A percentile compares a stretch with the other conserved stretches of the same genome.
Evolutionary conservation across 37 sponge, comb jelly and placozoan genomes (phyloP).

Genomic region (Amphimedon queenslandica): DNA sequence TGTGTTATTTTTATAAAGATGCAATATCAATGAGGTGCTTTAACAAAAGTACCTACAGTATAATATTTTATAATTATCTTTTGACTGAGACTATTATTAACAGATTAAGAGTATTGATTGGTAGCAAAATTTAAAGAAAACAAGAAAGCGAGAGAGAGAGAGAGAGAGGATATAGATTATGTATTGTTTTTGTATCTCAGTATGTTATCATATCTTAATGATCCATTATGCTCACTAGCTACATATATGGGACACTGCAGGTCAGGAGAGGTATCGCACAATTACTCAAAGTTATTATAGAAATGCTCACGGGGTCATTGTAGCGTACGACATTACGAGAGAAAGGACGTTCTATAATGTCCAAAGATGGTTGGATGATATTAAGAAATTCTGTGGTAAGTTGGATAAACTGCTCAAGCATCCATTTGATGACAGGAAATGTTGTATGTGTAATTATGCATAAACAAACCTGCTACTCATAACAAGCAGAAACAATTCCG

Average conservation of each 20-base stretch:
- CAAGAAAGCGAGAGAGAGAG: background rate
- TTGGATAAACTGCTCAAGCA: background rate
- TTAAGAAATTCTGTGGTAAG: constrained; percentile 56
- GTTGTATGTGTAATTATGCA: background rate
- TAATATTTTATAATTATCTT: too few species aligned
- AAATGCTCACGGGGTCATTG: constrained; percentile 69
- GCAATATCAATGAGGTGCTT: too few species aligned
- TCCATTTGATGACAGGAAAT: background rate
- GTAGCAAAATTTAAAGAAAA: too few species aligned
- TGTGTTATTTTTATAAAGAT: too few species aligned
- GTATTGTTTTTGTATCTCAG: background rate
- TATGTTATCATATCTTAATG: background rate
- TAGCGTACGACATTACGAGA: constrained; percentile 82
- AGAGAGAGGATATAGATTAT: background rate
- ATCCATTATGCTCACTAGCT: constrained; percentile 30
- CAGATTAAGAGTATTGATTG: too few species aligned
- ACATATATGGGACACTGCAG: constrained; percentile 92
- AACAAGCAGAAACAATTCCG: too few species aligned
- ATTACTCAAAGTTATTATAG: constrained; percentile 92
- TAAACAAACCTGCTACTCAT: background rate
- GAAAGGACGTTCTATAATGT: constrained; percentile 67
- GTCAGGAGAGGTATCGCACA: constrained; percentile 88
- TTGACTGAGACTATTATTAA: too few species aligned
- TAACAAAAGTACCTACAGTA: too few species aligned
- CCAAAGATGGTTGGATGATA: constrained; percentile 77